phyloP scores from a whole-genome alignment of 2,888 invertebrate genomes.

The Chorisops tibialis region DNA sequence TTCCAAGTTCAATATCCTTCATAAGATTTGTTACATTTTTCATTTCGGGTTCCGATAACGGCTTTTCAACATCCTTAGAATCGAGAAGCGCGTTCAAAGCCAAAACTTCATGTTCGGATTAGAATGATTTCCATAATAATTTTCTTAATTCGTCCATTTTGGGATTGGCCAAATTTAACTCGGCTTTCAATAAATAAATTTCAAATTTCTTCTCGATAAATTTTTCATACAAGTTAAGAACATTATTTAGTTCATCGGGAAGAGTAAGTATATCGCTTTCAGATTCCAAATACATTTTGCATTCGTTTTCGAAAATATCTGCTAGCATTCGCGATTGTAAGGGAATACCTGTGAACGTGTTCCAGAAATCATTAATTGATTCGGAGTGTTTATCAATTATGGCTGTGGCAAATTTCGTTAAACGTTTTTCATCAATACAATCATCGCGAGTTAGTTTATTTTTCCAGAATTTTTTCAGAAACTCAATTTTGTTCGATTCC shows the following conservation, averaged over 20 bases:
- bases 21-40: neutral
- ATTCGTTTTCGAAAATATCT: neutral
- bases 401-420: neutral
- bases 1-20: neutral
- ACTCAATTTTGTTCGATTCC: neutral
- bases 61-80: neutral
- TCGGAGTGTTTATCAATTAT: slow-evolving; percentile 4
- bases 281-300: neutral
- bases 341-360: slow-evolving; percentile 9
- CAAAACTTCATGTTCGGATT: neutral
- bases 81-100: neutral
- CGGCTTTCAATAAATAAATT: too few species aligned
- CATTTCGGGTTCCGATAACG: too few species aligned
- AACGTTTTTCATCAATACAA: too few species aligned
- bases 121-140: neutral
- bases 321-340: slow-evolving; percentile 9
- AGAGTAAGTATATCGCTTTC: too few species aligned
- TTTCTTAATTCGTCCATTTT: neutral
- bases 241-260: slow-evolving; percentile 4
- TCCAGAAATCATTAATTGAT: neutral
- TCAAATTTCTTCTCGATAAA: slow-evolving; percentile 11
- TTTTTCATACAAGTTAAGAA: slow-evolving; percentile 1
- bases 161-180: too few species aligned
- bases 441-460: neutral
- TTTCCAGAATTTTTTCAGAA: slow-evolving; percentile 3